Conservation (phyloP, 2,797 vertebrate species). For the Poecilia velifera region DNA sequence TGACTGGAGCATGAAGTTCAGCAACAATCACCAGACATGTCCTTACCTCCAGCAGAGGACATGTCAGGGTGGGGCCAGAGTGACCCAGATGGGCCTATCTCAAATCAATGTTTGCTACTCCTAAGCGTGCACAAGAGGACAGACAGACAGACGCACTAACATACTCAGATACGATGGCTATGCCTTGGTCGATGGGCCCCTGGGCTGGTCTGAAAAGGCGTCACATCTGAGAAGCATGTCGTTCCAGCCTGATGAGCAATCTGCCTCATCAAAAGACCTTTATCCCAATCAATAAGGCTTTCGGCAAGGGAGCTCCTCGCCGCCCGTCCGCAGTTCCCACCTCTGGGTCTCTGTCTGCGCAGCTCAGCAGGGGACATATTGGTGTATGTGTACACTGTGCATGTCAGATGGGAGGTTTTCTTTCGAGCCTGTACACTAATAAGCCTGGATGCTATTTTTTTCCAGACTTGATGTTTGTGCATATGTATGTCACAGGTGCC, state of each 20-base stretch:
- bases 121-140: conserved; percentile 70
- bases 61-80: conserved; percentile 53
- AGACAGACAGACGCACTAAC: conserved; percentile 52
- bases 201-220: conserved; percentile 74
- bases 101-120: conserved; percentile 72
- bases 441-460: conserved; percentile 14
- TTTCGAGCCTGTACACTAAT: conserved; percentile 21
- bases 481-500: conserved; percentile 26
- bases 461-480: conserved; percentile 20
- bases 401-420: conserved; percentile 36
- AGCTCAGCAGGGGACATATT: conserved; percentile 29
- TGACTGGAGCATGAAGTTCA: conserved; percentile 60
- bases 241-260: conserved; percentile 83
- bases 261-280: conserved; percentile 83
- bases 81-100: conserved; percentile 57
- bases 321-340: conserved; percentile 49
- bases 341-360: conserved; percentile 38
- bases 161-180: conserved; percentile 41
- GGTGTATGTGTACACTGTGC: conserved; percentile 41
- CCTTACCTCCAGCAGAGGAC: conserved; percentile 57
- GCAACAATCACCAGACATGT: conserved; percentile 38
- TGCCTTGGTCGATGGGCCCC: conserved; percentile 73
- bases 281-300: conserved; percentile 82
- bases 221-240: conserved; percentile 80
- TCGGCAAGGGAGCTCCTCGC: conserved; percentile 65